phyloP scores from a whole-genome alignment of 2,797 vertebrate species.

The Galagoides demidoff region DNA sequence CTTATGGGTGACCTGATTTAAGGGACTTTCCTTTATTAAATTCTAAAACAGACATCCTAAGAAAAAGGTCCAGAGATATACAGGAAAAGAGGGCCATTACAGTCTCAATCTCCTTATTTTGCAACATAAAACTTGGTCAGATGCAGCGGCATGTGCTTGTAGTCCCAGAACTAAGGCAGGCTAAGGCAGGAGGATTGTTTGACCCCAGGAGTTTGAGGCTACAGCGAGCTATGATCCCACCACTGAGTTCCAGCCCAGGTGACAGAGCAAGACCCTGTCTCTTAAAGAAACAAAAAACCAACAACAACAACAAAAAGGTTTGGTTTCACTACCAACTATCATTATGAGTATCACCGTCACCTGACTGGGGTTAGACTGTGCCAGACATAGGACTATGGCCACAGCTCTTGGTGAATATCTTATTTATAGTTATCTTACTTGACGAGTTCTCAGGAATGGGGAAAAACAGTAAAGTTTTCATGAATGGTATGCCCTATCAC shows the following conservation, averaged over 20 bases:
- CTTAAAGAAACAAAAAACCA: not conserved
- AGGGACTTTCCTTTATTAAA: slow-evolving; percentile 72
- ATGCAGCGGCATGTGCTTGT: not conserved
- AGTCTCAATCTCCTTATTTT: slow-evolving; percentile 71
- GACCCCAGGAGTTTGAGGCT: not conserved
- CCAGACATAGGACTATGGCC: slow-evolving; percentile 66
- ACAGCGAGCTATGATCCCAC: not conserved
- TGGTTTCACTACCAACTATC: slow-evolving; percentile 73
- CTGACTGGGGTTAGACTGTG: slow-evolving; percentile 55
- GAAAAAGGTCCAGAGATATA: slow-evolving; percentile 73
- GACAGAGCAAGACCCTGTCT: not conserved
- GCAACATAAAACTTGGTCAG: slow-evolving; percentile 53
- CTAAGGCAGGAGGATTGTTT: not conserved
- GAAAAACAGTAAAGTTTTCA: not conserved
- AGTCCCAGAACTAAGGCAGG: not conserved
- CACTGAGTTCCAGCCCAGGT: not conserved
- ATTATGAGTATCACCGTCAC: not conserved
- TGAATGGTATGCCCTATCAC: not conserved
- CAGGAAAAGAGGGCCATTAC: slow-evolving; percentile 26
- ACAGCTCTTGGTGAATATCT: slow-evolving; percentile 9
- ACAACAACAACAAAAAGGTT: not conserved
- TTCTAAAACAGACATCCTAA: slow-evolving; percentile 76
- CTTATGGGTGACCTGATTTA: not conserved
- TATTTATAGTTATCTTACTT: not conserved
- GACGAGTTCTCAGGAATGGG: not conserved